Conservation (phyloP, 2,113 vertebrate species). For the Chamaea fasciata region DNA sequence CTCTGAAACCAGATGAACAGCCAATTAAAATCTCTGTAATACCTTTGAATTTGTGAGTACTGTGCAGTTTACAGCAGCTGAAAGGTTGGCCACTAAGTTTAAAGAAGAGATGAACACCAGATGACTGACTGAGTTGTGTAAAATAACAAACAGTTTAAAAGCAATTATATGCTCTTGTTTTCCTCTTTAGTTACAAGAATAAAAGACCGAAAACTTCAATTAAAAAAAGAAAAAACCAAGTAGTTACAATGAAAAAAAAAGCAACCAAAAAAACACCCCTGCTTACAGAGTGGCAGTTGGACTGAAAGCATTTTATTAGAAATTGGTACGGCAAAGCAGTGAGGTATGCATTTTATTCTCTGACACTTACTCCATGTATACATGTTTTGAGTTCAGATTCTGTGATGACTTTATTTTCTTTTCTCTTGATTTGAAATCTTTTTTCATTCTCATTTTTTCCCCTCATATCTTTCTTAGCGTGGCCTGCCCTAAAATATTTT, state of each 20-base stretch:
- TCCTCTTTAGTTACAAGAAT: neutral
- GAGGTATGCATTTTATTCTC: neutral
- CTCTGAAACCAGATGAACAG: neutral
- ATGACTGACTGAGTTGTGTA: neutral
- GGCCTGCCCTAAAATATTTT: neutral
- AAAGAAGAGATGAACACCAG: neutral
- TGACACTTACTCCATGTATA: neutral
- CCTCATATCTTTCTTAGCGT: neutral
- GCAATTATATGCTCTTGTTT: neutral
- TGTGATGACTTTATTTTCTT: neutral
- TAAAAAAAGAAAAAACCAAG: neutral
- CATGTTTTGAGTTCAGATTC: neutral
- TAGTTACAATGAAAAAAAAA: neutral
- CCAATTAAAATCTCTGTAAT: neutral
- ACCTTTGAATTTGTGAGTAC: neutral
- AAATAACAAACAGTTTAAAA: neutral
- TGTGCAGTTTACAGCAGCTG: neutral
- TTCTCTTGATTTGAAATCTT: neutral
- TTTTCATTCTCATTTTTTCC: neutral
- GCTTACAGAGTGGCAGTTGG: rapidly evolving
- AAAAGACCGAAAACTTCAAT: neutral
- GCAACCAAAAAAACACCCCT: rapidly evolving
- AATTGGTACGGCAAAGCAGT: neutral
- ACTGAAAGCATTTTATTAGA: neutral
- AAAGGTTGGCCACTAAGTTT: neutral